Base-by-base conservation (phyloP, 2,113 vertebrate genomes). In the Muscicapa adusta region DNA sequence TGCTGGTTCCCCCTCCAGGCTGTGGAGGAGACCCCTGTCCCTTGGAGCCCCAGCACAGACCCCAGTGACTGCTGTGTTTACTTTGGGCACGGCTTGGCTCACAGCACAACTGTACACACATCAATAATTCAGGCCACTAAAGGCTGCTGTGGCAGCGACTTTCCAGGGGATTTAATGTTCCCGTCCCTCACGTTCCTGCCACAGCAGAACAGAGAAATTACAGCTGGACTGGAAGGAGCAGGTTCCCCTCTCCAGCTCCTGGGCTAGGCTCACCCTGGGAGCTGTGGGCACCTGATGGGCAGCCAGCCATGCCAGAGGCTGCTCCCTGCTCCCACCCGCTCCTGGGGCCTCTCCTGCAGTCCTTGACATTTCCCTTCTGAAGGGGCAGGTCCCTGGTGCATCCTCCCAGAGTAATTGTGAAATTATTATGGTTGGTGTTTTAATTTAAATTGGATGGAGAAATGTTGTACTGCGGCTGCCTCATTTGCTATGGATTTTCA, bases 401-500 rank as follows among this genome's bases (percentile, higher is more conserved):
- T 96, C 97, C 97, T 98, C 96, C 79, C 91, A 84, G 96, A 97
- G 97, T 97, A 97, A 97, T 97, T 97, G 98, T 95, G 97, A 97
- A 98, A 98, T 98, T 98, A 98, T 97, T 98, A 98, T 96, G 97
- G 97, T 95, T 97, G 97, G 98, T 97, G 97, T 98, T 98, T 98
- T 98, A 98, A 98, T 98, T 98, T 98, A 97, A 98, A 98, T 98
- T 97, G 98, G 98, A 98, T 98, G 97, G 98, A 98, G 98, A 97
- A 98, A 98, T 80, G 98, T 98, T 97, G 98, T 98, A 97, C 97
- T 94, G 97, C 91, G 82, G 97, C 97, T 96, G 97, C 98, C 98
- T 98, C 98, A 98, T 98, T 98, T 98, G 98, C 97, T 98, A 98
- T 98, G 98, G 98, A 98, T 98, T 98, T 98, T 98, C 98, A 98